These are phyloP conservation scores for Tortricodes alternella DNA, from an alignment of 2,888 invertebrate genomes.

Conservation along the genomic window DNA sequence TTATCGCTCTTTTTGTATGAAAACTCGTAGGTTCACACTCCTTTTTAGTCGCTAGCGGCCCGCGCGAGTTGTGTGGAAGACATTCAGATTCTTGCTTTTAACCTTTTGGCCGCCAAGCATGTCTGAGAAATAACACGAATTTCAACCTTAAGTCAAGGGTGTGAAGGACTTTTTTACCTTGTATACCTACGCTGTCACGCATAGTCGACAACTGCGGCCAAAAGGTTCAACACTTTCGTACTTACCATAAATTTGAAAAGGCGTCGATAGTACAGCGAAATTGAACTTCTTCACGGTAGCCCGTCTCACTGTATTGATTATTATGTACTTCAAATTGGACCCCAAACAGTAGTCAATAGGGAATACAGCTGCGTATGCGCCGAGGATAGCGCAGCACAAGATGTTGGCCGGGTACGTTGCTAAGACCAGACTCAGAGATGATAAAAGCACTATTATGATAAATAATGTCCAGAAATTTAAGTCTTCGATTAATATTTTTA, in stretches of 20 bases:
- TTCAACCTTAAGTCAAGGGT: too few relatives aligned
- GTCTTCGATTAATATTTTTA: conserved; percentile 71
- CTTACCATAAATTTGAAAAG: conserved; percentile 84
- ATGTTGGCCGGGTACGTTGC: conserved; percentile 82
- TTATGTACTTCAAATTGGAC: conserved; percentile 86
- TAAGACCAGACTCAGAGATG: conserved; percentile 73
- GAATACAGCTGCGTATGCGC: conserved; percentile 84
- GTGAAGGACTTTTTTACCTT: too few relatives aligned
- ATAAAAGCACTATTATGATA: conserved; percentile 70
- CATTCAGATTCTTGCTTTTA: too few relatives aligned
- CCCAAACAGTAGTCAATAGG: conserved; percentile 86
- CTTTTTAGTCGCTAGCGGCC: too few relatives aligned
- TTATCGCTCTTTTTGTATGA: too few relatives aligned
- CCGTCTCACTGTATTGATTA: conserved; percentile 86
- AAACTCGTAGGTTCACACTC: too few relatives aligned
- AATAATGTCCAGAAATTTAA: conserved; percentile 86
- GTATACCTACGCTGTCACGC: too few relatives aligned
- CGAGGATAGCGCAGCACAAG: conserved; percentile 84
- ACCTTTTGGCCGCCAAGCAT: too few relatives aligned
- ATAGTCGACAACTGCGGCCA: too few relatives aligned
- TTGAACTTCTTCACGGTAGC: conserved; percentile 83
- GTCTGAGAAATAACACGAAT: too few relatives aligned
- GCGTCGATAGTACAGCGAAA: conserved; percentile 82
- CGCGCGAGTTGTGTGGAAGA: too few relatives aligned
- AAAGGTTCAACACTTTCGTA: conserved; percentile 7